Percentiles rank a stretch among this genome's conserved stretches.
These are phyloP conservation scores for Dysmachus trigonus DNA, from an alignment of 2,888 invertebrate genomes.

Conservation along the genomic window DNA sequence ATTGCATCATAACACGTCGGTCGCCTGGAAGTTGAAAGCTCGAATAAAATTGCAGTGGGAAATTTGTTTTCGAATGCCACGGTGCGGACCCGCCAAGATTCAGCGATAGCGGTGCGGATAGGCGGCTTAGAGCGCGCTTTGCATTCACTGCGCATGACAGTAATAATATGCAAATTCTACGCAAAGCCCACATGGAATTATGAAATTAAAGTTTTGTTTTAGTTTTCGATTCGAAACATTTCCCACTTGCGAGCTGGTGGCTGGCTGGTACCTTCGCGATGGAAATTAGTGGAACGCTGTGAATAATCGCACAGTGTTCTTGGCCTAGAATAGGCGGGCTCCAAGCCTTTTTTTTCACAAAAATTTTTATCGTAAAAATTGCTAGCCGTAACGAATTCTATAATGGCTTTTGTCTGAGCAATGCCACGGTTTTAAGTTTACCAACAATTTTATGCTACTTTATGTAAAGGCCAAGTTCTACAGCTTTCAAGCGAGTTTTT, in stretches of 20 bases:
- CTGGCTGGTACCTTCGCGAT: not conserved
- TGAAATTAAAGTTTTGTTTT: constrained; percentile 33
- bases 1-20: constrained; percentile 12
- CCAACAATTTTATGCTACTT: not conserved
- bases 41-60: constrained; percentile 28
- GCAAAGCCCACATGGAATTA: constrained; percentile 37
- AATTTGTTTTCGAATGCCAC: constrained; percentile 13
- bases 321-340: constrained; percentile 31
- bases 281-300: constrained; percentile 13
- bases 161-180: constrained; percentile 36
- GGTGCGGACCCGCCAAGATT: not conserved
- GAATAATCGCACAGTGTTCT: constrained; percentile 5
- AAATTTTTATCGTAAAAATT: not conserved
- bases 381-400: not conserved
- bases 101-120: not conserved
- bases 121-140: constrained; percentile 15
- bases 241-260: constrained; percentile 14
- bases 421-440: not conserved
- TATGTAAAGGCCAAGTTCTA: not conserved
- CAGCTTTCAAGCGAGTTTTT: not conserved
- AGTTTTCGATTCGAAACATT: constrained; percentile 20
- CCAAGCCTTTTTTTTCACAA: not conserved
- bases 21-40: constrained; percentile 20
- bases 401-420: not conserved
- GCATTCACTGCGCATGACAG: constrained; percentile 36